These are phyloP conservation scores for Psittacula derbiana DNA, from an alignment of 2,797 vertebrate genomes.

Conservation along the genomic window DNA sequence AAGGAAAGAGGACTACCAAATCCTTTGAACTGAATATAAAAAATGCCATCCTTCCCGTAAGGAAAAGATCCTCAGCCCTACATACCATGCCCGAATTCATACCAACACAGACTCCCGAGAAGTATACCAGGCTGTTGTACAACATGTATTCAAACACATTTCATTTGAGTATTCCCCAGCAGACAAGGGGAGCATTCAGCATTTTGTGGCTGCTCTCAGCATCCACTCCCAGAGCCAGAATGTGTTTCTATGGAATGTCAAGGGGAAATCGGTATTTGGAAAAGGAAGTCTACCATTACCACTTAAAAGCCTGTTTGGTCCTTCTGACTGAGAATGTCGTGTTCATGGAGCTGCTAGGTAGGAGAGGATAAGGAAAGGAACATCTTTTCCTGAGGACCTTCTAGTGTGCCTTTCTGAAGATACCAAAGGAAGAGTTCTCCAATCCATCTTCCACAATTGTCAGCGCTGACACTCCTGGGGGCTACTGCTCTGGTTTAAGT, in stretches of 20 bases:
- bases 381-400: neutral
- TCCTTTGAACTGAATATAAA: neutral
- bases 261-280: neutral
- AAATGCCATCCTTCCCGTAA: neutral
- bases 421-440: neutral
- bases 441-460: neutral
- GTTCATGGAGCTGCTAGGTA: neutral
- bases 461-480: rapidly evolving
- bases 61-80: neutral
- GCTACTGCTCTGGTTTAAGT: neutral
- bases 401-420: neutral
- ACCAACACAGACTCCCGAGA: neutral
- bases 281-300: neutral
- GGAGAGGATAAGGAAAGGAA: neutral
- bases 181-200: neutral
- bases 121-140: neutral
- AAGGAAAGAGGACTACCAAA: neutral
- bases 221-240: neutral
- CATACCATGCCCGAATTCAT: neutral
- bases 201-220: neutral
- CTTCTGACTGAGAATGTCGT: neutral
- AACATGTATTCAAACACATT: neutral
- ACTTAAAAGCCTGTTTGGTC: neutral
- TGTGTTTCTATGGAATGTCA: neutral
- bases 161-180: neutral